Percentiles rank a stretch among this genome's conserved stretches.
These are phyloP conservation scores for Oegoconia quadripuncta DNA, from an alignment of 2,888 invertebrate species.

Conservation along the genomic window DNA sequence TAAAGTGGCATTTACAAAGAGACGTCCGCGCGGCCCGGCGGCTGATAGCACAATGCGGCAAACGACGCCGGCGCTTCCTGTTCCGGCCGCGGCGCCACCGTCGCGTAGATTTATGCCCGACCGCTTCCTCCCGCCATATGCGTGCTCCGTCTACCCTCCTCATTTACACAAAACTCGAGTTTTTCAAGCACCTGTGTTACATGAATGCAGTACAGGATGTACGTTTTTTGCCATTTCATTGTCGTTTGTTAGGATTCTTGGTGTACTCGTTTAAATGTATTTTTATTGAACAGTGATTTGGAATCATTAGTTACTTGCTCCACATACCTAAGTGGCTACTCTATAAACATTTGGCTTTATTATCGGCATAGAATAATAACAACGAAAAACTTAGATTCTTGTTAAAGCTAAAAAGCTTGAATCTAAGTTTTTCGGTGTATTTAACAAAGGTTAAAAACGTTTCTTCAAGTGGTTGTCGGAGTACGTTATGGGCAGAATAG, in stretches of 20 bases:
- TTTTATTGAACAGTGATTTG: no score
- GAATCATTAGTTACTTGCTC: no score
- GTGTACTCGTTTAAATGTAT: no score
- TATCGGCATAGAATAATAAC: no score
- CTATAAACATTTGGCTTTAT: no score
- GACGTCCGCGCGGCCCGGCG: constrained; percentile 69
- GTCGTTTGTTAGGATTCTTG: constrained; percentile 25
- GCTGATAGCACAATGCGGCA: constrained; percentile 78
- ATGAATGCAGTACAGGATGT: constrained; percentile 48
- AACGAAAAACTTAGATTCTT: no score
- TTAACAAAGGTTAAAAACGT: no score
- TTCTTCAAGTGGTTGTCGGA: no score
- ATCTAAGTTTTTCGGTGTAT: no score
- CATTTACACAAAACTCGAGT: constrained; percentile 75
- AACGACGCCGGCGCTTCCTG: constrained; percentile 75
- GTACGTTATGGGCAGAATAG: no score
- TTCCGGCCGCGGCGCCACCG: constrained; percentile 75
- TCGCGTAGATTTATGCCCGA: constrained; percentile 74
- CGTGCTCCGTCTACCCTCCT: constrained; percentile 55
- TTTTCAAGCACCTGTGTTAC: constrained; percentile 71
- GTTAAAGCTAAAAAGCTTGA: no score
- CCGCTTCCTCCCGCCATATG: constrained; percentile 75
- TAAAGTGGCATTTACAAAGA: constrained; percentile 70
- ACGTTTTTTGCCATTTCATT: constrained; percentile 42
- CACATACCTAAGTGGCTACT: no score